Base-by-base conservation (phyloP, 2,797 vertebrate genomes). In the Brachymystax lenok region DNA sequence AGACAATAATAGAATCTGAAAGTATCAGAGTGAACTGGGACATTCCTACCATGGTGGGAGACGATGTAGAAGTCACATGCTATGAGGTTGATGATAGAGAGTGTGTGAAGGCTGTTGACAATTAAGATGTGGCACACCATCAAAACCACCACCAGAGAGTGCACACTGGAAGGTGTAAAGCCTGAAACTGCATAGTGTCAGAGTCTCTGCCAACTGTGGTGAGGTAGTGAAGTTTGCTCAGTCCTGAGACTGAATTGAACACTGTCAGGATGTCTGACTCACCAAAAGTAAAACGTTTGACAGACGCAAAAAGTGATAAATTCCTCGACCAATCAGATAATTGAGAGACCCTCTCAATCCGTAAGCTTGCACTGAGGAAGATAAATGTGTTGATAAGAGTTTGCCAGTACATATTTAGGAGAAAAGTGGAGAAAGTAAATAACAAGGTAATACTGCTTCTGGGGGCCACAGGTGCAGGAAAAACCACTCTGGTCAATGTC, bases 401-500 rank as follows among this genome's bases (percentile, higher is more conserved):
- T 79, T 85, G 69, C 46, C 75, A 78, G 27, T 74, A 35, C 17
- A 46, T 16, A 0, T 66, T 66, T 66, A 5, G 73, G 7, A 74
- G 16, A 14, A 17, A 82, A 24, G 80, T 82, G n/a, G 81, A 85
- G 67, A 51, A 79, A 33, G 72, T 19, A 8, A 75, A 83, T 63
- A 83, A 78, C 68, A 83, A 83, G 74, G 79, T 85, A 0, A 66
- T 85, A 4, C 66, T 85, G 51, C 50, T 85, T 30, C 10, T 83
- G 10, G 84, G 84, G 28, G 19, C 84, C 3, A 85, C 84, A 12
- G 84, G 81, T 50, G 71, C 77, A 51, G 77, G 79, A 50, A 83
- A 83, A 77, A 83, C 77, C 28, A 83, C 77, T 0, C 77, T 83
- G 5, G 35, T 85, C 13, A 85, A 83, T 78, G 76, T 75, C 5